phyloP scores from a whole-genome alignment of 2,888 invertebrate species.

The Nomada fabriciana region DNA sequence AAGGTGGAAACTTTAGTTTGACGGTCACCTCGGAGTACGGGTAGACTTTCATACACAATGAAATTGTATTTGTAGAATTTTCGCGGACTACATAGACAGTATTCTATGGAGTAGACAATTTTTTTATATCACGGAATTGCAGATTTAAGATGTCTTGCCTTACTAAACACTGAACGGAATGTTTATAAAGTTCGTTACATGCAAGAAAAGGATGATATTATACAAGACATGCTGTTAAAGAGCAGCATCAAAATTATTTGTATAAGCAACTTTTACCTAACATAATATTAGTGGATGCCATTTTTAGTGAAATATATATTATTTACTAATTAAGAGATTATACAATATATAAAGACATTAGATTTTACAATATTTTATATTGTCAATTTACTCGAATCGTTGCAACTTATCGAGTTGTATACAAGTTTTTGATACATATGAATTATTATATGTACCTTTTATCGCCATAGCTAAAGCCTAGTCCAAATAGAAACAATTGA shows the following conservation, averaged over 20 bases:
- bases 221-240: constrained; percentile 32
- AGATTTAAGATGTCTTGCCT: constrained; percentile 9
- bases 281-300: constrained; percentile 25
- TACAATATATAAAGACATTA: background rate
- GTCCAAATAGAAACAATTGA: constrained; percentile 29
- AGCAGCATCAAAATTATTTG: constrained; percentile 39
- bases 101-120: constrained; percentile 20
- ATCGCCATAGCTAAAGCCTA: constrained; percentile 57
- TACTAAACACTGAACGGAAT: constrained; percentile 10
- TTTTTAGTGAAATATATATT: constrained; percentile 27
- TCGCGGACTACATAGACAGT: constrained; percentile 31
- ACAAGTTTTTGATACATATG: constrained; percentile 12
- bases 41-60: constrained; percentile 79
- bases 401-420: constrained; percentile 28
- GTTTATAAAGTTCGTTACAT: constrained; percentile 10
- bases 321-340: constrained; percentile 4
- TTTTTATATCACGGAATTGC: constrained; percentile 4
- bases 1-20: constrained; percentile 92
- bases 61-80: constrained; percentile 32
- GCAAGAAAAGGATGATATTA: constrained; percentile 18
- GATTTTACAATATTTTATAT: constrained; percentile 29
- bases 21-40: constrained; percentile 97
- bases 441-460: constrained; percentile 27
- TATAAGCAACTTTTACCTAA: constrained; percentile 28
- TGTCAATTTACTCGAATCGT: constrained; percentile 25